A percentile compares a stretch with the other conserved stretches of the same genome.
These are phyloP conservation scores for Passer montanus DNA, from an alignment of 2,113 vertebrate species.

Conservation along the genomic window DNA sequence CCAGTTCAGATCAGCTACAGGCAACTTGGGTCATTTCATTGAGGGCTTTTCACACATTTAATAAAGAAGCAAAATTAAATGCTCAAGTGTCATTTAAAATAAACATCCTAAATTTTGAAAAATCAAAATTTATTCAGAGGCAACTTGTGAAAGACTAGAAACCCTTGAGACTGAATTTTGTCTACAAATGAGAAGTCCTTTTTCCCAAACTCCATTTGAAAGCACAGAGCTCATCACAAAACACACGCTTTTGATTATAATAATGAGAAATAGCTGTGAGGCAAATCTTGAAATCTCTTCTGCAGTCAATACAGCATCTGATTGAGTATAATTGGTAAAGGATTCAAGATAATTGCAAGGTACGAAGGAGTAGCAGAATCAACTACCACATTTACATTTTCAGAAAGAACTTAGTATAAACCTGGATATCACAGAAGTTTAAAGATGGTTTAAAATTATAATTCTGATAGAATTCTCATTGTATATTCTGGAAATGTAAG, in stretches of 20 bases:
- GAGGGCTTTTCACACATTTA: not conserved
- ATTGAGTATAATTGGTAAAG: conserved; percentile 9
- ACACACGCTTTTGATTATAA: not conserved
- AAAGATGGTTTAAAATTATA: not conserved
- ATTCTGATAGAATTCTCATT: not conserved
- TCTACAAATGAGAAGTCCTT: not conserved
- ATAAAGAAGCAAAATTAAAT: not conserved
- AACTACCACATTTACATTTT: not conserved
- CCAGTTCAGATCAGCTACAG: not conserved
- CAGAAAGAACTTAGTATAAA: not conserved
- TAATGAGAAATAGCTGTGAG: conserved; percentile 16
- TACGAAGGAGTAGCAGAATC: not conserved
- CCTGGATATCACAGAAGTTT: not conserved
- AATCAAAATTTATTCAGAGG: not conserved
- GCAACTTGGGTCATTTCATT: not conserved
- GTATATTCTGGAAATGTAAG: not conserved
- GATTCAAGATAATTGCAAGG: conserved; percentile 25
- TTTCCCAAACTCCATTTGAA: not conserved
- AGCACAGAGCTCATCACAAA: not conserved
- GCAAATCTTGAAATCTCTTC: conserved; percentile 2
- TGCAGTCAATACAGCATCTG: not conserved
- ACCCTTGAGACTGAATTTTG: not conserved
- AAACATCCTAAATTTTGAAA: not conserved
- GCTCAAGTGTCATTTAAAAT: not conserved
- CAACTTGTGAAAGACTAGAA: not conserved